Evolutionary conservation across 2,113 vertebrate species (phyloP), one percentile per base, ranked within the genome.

Genomic region (Vicugna pacos): DNA sequence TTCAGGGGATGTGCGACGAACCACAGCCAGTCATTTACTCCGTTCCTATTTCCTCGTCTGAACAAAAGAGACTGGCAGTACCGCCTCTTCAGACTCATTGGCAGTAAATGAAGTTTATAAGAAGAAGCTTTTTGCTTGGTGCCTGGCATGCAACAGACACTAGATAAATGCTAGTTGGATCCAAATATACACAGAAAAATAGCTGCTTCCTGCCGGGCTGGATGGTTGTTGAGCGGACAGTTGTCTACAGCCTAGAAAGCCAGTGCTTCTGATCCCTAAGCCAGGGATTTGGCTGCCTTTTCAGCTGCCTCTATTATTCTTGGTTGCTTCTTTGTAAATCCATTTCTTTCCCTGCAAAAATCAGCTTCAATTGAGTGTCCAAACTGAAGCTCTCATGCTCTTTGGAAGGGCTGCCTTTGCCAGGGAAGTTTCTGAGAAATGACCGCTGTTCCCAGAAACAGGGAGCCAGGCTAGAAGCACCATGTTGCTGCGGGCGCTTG

Each of bases 391-490:
- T 19, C 52, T 77, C 3, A 0, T 60, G 28, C 42, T 85, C 8
- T 93, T 93, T 38, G 56, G 46, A 96, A 93, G 73, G 76, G 14
- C 30, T 89, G 85, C 80, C 58, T 77, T 67, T 79, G 72, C 91
- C 65, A 60, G 77, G 24, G 67, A 70, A 42, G n/a, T 83, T 97
- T 97, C 97, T 87, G 81, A 91, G 91, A 96, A 97, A 58, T 89
- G 58, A 52, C 62, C 50, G 35, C 32, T 70, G 8, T 95, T 84
- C 89, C 93, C 2, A 1, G 80, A 93, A 81, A 52, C 56, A 50
- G 38, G 54, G 50, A 56, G 56, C 84, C 50, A 38, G 38, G n/a
- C 64, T 76, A 30, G 60, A 72, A 62, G 26, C 3, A 0, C 84
- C 22, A 1, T 70, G 35, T 12, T 76, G 73, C 62, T 79, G n/a